Evolutionary conservation across 2,888 invertebrate species (phyloP).

Genomic region (Alsophila aescularia): DNA sequence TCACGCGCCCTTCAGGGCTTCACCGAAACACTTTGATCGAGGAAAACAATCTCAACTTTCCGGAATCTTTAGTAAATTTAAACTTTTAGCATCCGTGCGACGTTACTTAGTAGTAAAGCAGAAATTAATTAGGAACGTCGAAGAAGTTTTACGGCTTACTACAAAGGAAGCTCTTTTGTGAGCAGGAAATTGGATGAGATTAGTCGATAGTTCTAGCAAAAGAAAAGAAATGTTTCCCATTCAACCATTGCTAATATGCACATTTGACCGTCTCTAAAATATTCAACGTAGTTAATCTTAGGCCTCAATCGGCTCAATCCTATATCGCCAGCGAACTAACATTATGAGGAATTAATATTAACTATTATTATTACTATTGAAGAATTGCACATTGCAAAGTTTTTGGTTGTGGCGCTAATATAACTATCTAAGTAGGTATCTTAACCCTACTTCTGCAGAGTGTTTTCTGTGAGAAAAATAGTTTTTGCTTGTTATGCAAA

Average conservation of each 20-base stretch:
- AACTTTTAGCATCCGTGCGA: constrained; percentile 55
- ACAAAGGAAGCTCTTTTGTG: constrained; percentile 3
- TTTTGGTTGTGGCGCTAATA: too few species aligned
- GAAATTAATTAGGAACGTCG: constrained; percentile 42
- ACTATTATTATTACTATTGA: too few species aligned
- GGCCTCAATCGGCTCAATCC: background rate
- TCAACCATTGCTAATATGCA: too few species aligned
- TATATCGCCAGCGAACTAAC: too few species aligned
- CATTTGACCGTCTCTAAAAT: too few species aligned
- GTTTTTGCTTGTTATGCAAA: too few species aligned
- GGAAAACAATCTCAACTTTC: constrained; percentile 78
- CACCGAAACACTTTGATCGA: constrained; percentile 66
- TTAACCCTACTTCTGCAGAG: too few species aligned
- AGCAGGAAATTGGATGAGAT: background rate
- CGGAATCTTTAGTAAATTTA: constrained; percentile 73
- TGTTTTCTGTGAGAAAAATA: too few species aligned
- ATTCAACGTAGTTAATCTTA: too few species aligned
- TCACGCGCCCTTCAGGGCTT: constrained; percentile 45
- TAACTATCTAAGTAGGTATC: too few species aligned
- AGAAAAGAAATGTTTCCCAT: background rate
- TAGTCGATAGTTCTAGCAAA: background rate
- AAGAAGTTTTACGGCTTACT: constrained; percentile 27
- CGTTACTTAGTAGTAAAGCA: constrained; percentile 35
- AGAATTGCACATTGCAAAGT: too few species aligned
- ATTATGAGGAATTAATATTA: too few species aligned